Base-by-base conservation (phyloP, 2,888 invertebrate genomes). In the Drosophila formosana region DNA sequence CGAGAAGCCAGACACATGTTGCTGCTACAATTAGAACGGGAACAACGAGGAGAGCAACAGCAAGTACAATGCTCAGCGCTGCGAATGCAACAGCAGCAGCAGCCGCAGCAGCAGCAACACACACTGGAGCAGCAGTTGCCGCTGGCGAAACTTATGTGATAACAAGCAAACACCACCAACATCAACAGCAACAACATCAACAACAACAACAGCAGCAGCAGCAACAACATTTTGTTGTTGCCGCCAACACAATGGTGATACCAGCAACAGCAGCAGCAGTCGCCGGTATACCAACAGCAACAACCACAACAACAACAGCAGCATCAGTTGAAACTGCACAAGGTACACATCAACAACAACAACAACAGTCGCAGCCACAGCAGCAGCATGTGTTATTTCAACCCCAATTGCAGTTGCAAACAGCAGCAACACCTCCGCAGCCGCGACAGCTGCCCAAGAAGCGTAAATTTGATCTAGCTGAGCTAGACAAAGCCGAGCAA, bases 361-460 rank as follows among this genome's bases (percentile, higher is more conserved):
- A n/a, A n/a, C 37, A 37, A 72, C 67, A 74, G 69, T 93, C 82
- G 91, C 93, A 83, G 91, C 95, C 97, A 88, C 98, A 98, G 57
- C 98, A 98, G 93, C 98, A 98, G 93, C 94, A 98, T 66, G 79
- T 74, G 46, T 74, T 87, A 62, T 88, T 89, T 43, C 90, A 84
- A 64, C 87, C 81, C 43, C 90, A 90, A 60, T 76, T 90, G 46
- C 90, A 90, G 52, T 75, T 90, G 62, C 83, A 82, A 67, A 72
- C 89, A 83, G 75, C 82, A 79, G 57, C 86, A 82, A 77, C 97
- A 96, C 92, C 88, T 75, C 95, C 98, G 94, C 95, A 71, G 94
- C 92, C 92, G 75, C 94, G 96, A 73, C 97, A 97, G 92, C 95
- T 98, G 91, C 98, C 98, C 65, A 98, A 98, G 93, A 98, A 98